Percentiles rank a stretch among this genome's conserved stretches.
These are phyloP conservation scores for Eutrigla gurnardus DNA, from an alignment of 2,797 vertebrate species.

Conservation along the genomic window DNA sequence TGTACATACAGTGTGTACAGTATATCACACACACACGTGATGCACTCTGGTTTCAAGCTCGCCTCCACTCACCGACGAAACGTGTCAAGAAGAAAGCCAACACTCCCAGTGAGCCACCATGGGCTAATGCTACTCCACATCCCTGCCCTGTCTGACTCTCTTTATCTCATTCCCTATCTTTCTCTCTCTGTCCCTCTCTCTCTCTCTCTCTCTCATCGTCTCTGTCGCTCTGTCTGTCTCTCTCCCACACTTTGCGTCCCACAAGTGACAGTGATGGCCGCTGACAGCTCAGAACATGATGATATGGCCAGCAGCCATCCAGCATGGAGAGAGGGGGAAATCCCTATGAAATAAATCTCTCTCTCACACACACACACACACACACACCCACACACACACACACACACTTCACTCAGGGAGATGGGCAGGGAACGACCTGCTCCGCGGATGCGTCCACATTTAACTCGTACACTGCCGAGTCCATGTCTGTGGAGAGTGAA, in stretches of 20 bases:
- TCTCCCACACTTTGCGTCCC: background rate
- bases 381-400: constrained; percentile 21
- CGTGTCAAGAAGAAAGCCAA: constrained; percentile 32
- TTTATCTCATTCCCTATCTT: background rate
- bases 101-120: constrained; percentile 14
- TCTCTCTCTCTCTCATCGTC: background rate
- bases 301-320: constrained; percentile 52
- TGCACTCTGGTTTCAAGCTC: constrained; percentile 10
- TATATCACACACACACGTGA: background rate
- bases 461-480: constrained; percentile 42
- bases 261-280: constrained; percentile 48
- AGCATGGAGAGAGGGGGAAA: constrained; percentile 50
- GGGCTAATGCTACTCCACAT: background rate
- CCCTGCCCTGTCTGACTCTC: constrained; percentile 17
- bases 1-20: no score
- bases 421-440: constrained; percentile 19
- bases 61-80: constrained; percentile 5
- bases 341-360: constrained; percentile 72
- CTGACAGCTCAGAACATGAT: constrained; percentile 68
- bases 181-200: constrained; percentile 9
- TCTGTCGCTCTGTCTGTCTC: constrained; percentile 12
- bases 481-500: constrained; percentile 5
- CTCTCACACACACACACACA: constrained; percentile 15
- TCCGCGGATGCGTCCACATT: constrained; percentile 21
- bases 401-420: constrained; percentile 43